These are phyloP conservation scores for Drosophila lacertosa DNA, from an alignment of 1,140 invertebrate species.

Conservation along the genomic window DNA sequence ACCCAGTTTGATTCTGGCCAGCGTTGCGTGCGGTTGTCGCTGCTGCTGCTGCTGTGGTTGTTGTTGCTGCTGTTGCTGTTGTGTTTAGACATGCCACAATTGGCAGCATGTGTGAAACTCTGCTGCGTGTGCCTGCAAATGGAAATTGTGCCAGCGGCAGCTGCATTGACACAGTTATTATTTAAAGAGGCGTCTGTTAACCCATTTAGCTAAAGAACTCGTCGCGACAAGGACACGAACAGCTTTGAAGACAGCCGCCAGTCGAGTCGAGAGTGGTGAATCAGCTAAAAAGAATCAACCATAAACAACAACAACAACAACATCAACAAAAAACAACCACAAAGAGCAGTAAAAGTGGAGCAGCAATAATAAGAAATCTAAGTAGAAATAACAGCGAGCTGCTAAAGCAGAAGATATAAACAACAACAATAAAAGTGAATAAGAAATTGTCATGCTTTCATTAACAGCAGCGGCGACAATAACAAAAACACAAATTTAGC, in stretches of 20 bases:
- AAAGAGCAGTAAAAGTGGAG: conserved; percentile 71
- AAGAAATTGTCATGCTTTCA: conserved; percentile 78
- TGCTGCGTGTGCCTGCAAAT: conserved; percentile 17
- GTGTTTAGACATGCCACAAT: conserved; percentile 38
- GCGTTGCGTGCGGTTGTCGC: conserved; percentile 73
- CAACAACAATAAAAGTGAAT: conserved; percentile 62
- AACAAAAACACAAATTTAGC: conserved; percentile 40
- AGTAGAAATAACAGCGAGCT: conserved; percentile 60
- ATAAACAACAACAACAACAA: conserved; percentile 16
- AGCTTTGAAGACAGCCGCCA: conserved; percentile 24
- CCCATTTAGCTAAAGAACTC: conserved; percentile 53
- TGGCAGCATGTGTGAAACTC: conserved; percentile 46
- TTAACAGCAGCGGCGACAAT: conserved; percentile 54
- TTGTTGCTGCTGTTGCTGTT: conserved; percentile 1
- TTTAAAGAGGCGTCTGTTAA: conserved; percentile 54
- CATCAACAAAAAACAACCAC: conserved; percentile 33
- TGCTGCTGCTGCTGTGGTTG: conserved; percentile 4
- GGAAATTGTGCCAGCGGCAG: conserved; percentile 38
- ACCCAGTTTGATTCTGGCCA: conserved; percentile 72
- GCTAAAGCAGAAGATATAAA: conserved; percentile 46
- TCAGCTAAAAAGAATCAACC: conserved; percentile 32
- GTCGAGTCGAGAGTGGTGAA: conserved; percentile 12
- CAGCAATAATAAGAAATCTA: conserved; percentile 70
- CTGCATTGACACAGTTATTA: conserved; percentile 43
- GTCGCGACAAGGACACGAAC: conserved; percentile 60